Evolutionary conservation across 2,888 invertebrate species (phyloP).

Genomic region (Ecdyonurus torrentis): DNA sequence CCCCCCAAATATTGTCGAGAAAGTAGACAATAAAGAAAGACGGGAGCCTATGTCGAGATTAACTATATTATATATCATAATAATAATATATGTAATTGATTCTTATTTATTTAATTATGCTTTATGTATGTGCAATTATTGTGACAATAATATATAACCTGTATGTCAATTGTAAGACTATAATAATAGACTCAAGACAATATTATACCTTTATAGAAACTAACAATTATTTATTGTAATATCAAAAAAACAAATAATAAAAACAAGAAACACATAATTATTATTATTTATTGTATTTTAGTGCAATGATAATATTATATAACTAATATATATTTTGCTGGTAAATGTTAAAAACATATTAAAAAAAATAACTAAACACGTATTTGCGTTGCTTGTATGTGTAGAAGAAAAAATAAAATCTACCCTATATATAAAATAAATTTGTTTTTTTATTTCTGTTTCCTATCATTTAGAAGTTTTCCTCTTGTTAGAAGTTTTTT

Average conservation of each 20-base stretch:
- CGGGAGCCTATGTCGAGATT: background rate
- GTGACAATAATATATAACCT: background rate
- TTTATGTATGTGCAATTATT: background rate
- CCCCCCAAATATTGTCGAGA: background rate
- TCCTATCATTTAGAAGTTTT: too few relatives aligned
- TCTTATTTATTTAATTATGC: background rate
- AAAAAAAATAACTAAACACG: background rate
- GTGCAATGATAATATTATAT: background rate
- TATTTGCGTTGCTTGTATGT: background rate
- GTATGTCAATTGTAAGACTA: background rate
- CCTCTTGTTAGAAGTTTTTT: too few relatives aligned
- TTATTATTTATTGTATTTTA: background rate
- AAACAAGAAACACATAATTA: background rate
- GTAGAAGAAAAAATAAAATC: background rate
- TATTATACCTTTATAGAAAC: background rate
- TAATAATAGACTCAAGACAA: background rate
- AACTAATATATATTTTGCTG: background rate
- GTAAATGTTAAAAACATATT: background rate
- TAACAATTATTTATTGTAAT: too few relatives aligned
- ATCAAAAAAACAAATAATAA: too few relatives aligned
- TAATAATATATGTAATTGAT: too few relatives aligned
- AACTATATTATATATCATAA: too few relatives aligned
- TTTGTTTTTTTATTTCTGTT: background rate
- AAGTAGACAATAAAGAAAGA: background rate
- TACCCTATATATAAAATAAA: background rate